Conservation (phyloP, 53 echinoderm and acorn worm genomes). For the Astropecten irregularis region DNA sequence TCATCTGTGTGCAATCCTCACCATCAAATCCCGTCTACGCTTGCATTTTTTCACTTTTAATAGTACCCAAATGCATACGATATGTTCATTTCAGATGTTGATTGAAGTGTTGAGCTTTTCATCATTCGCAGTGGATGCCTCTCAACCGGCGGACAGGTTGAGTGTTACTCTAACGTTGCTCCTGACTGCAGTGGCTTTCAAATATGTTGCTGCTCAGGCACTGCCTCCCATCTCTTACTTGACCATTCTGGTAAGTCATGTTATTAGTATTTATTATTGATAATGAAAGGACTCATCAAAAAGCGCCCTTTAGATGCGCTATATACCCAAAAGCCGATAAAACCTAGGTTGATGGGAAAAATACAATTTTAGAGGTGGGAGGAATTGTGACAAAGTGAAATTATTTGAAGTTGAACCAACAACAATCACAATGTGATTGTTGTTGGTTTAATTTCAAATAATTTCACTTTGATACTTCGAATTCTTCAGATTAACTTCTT, state of each 20-base stretch:
- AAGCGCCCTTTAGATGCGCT: too few species aligned
- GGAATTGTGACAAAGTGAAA: neutral
- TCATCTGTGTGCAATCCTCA: too few species aligned
- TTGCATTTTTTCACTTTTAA: too few species aligned
- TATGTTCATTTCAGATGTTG: constrained; percentile 84
- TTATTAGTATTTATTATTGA: neutral
- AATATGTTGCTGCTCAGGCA: constrained; percentile 85
- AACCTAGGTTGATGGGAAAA: neutral
- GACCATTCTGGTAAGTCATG: constrained; percentile 78
- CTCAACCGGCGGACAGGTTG: constrained; percentile 78
- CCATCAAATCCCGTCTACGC: too few species aligned
- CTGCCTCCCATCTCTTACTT: constrained; percentile 90
- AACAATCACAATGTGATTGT: too few species aligned
- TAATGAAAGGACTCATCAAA: too few species aligned
- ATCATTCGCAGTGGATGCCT: constrained; percentile 76
- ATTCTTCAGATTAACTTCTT: too few species aligned
- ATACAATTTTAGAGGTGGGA: neutral
- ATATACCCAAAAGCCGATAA: neutral
- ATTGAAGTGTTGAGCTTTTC: constrained; percentile 77
- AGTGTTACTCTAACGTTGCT: constrained; percentile 89
- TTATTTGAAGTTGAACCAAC: too few species aligned
- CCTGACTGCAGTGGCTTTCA: constrained; percentile 95
- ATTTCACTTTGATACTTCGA: too few species aligned
- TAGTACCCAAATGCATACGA: too few species aligned
- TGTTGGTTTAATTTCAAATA: too few species aligned